Conservation (phyloP, 2,888 invertebrate species). For the Therioaphis trifolii region DNA sequence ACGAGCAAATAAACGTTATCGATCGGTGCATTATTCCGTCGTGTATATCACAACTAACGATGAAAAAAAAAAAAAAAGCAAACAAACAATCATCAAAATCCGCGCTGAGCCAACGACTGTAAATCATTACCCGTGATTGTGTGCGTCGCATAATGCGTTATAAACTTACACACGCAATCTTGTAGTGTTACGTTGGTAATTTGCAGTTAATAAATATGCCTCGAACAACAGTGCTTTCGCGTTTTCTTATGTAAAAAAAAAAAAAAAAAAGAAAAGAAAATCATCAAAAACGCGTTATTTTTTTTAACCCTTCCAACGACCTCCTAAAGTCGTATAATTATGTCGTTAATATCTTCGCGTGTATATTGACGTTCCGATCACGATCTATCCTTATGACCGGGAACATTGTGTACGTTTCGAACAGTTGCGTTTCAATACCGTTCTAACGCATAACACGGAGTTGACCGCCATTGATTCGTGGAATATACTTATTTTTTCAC, state of each 20-base stretch:
- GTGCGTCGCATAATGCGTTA: not conserved
- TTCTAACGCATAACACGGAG: not conserved
- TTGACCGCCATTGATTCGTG: not conserved
- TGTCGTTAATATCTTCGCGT: not conserved
- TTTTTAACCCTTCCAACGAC: not conserved
- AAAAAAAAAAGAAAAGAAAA: not conserved
- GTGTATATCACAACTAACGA: not conserved
- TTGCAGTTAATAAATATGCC: not conserved
- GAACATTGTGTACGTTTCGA: too few relatives aligned
- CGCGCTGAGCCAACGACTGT: not conserved
- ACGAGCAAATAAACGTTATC: not conserved
- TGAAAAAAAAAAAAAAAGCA: not conserved
- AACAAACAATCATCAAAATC: not conserved
- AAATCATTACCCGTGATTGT: constrained; percentile 11
- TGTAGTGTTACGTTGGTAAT: not conserved
- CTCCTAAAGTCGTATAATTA: not conserved
- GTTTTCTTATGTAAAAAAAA: not conserved
- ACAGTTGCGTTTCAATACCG: too few relatives aligned
- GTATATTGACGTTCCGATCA: not conserved
- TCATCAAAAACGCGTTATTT: constrained; percentile 25
- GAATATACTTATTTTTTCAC: not conserved
- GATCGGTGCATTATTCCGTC: not conserved
- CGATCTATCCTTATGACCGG: too few relatives aligned
- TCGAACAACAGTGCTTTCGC: too few relatives aligned
- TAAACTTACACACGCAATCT: not conserved